Base-by-base conservation (phyloP, 2,113 vertebrate genomes). In the Anguilla rostrata region DNA sequence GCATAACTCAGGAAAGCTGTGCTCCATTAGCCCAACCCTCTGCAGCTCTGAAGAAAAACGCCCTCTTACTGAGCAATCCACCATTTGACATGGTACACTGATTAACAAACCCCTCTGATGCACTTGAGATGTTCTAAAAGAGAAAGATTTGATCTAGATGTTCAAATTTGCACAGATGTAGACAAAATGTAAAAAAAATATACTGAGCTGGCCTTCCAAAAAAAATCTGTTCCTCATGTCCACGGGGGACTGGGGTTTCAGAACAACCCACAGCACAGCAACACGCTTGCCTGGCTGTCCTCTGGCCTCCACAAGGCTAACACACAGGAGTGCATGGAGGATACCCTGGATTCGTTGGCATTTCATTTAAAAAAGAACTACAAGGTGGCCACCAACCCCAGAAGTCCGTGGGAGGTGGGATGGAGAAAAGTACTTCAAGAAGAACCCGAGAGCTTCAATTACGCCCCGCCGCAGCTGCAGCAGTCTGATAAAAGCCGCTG, bases 401-500 rank as follows among this genome's bases (percentile, higher is more conserved):
- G 53, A 56, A 83, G 49, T 8, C 46, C 15, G 14, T 39, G 18
- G 46, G 14, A 83, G 53, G 49, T 3, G 29, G 14, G n/a, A 83
- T 0, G 16, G 53, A 39, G 81, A 39, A 57, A 20, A 57, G 71
- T 82, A 66, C 46, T 80, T 87, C 84, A 18, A 39, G 83, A 66
- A 86, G 12, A 34, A 60, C 43, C 6, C 5, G 20, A 16, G 43
- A 78, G 46, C 78, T 53, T 71, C 39, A 56, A 57, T 57, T 83
- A 56, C 20, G 5, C 82, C 82, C n/a, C 12, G 49, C 12, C 9
- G 49, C 22, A 12, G 53, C n/a, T 83, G 53, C 41, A 29, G 81
- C 89, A 83, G 88, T 86, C 87, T 86, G 89, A 90, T 86, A 75
- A 29, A 57, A 60, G 46, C 11, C n/a, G 86, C 81, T 63, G 39